A percentile compares a stretch with the other conserved stretches of the same genome.
Conservation (phyloP, 2,113 vertebrate genomes). For the Hippocampus zosterae region DNA sequence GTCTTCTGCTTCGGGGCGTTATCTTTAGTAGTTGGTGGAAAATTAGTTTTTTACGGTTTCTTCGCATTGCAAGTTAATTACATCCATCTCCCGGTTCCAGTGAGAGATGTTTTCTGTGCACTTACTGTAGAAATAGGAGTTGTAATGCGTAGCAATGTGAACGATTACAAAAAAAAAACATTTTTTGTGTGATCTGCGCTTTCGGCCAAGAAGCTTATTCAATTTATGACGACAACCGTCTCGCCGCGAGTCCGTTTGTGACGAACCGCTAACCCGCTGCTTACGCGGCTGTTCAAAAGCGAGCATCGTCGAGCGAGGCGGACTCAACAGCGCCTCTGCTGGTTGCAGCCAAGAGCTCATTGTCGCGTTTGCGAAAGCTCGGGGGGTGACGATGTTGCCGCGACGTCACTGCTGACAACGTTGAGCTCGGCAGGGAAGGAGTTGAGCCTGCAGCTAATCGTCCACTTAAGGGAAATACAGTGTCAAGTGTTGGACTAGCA, state of each 20-base stretch:
- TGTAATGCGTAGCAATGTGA: conserved; percentile 3
- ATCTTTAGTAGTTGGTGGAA: neutral
- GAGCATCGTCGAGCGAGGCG: too few species aligned
- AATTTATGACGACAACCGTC: conserved; percentile 8
- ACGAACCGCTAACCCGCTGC: neutral
- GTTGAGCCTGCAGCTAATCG: conserved; percentile 22
- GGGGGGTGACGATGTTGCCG: neutral
- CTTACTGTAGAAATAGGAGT: neutral
- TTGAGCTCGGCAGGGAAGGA: neutral
- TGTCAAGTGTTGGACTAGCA: conserved; percentile 38
- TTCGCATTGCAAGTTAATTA: neutral
- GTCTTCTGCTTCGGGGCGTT: neutral
- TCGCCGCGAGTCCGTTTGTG: neutral
- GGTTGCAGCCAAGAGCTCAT: neutral
- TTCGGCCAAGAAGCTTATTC: neutral
- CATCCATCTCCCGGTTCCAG: neutral
- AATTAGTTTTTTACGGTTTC: neutral
- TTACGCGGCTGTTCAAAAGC: conserved; percentile 6
- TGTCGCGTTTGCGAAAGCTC: neutral
- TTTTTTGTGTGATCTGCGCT: neutral
- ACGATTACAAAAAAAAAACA: neutral
- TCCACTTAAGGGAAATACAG: conserved; percentile 41
- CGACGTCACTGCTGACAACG: neutral
- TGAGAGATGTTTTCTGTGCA: neutral
- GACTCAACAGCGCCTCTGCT: neutral